phyloP scores from a whole-genome alignment of 2,888 invertebrate species.

The Campopleginae sp. region DNA sequence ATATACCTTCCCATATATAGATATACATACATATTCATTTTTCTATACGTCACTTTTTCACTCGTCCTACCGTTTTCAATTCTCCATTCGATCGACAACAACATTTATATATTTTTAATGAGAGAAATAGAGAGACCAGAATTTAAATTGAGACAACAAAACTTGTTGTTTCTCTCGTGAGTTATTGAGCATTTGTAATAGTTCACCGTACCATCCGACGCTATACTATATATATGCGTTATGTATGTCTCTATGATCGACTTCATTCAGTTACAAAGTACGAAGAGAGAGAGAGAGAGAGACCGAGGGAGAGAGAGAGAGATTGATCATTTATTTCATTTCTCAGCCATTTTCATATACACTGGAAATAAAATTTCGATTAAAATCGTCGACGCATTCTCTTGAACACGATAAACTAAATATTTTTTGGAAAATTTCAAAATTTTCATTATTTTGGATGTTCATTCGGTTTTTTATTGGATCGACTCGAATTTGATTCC shows the following conservation, averaged over 20 bases:
- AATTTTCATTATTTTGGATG: too few relatives aligned
- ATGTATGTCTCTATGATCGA: constrained; percentile 2
- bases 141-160: constrained; percentile 24
- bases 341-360: too few relatives aligned
- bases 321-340: too few relatives aligned
- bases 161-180: constrained; percentile 19
- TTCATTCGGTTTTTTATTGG: too few relatives aligned
- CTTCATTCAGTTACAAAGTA: constrained; percentile 47
- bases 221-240: neutral
- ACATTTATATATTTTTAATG: neutral
- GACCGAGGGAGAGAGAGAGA: neutral
- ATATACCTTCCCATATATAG: neutral
- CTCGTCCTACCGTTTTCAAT: constrained; percentile 10
- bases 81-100: neutral
- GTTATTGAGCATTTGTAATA: constrained; percentile 27
- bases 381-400: too few relatives aligned
- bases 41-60: neutral
- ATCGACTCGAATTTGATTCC: too few relatives aligned
- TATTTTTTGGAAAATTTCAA: too few relatives aligned
- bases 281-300: constrained; percentile 2
- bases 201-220: constrained; percentile 26
- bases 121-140: constrained; percentile 13
- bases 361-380: too few relatives aligned
- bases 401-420: too few relatives aligned
- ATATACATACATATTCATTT: constrained; percentile 5